A percentile compares a stretch with the other conserved stretches of the same genome.
phyloP scores from a whole-genome alignment of 2,888 invertebrate species.

The Hirtodrosophila alboralis region DNA sequence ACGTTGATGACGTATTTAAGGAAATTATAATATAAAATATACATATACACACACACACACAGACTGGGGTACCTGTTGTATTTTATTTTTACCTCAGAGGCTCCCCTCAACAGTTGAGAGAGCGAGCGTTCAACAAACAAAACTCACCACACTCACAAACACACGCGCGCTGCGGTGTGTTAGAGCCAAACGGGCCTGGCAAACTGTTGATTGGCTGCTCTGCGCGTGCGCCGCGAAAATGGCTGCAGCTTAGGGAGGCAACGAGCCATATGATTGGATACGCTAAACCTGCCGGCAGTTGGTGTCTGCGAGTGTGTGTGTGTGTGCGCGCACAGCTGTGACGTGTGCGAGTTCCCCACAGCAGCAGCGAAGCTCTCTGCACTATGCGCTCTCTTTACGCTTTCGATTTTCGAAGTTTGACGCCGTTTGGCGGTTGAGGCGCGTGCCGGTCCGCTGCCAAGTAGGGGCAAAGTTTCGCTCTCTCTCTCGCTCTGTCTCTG shows the following conservation, averaged over 20 bases:
- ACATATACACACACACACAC: slow-evolving; percentile 10
- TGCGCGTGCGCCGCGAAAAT: slow-evolving; percentile 84
- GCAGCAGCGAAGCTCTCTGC: slow-evolving; percentile 16
- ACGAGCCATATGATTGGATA: slow-evolving; percentile 78
- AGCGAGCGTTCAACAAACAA: slow-evolving; percentile 20
- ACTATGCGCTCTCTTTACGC: slow-evolving; percentile 30
- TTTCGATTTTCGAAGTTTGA: slow-evolving; percentile 63
- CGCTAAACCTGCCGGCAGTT: slow-evolving; percentile 47
- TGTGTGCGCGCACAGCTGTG: slow-evolving; percentile 33
- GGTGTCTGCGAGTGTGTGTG: slow-evolving; percentile 1
- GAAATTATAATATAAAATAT: slow-evolving; percentile 71
- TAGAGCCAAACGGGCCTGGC: slow-evolving; percentile 69
- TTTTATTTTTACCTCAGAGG: slow-evolving; percentile 68
- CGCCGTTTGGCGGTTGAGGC: slow-evolving; percentile 53
- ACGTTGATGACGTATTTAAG: slow-evolving; percentile 75
- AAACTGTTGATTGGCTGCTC: slow-evolving; percentile 83
- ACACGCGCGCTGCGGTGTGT: slow-evolving; percentile 5
- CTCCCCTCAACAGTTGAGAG: slow-evolving; percentile 32
- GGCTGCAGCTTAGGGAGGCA: slow-evolving; percentile 83
- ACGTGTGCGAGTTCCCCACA: slow-evolving; percentile 64
- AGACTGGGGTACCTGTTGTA: slow-evolving; percentile 75
- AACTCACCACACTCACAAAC: slow-evolving; percentile 44
- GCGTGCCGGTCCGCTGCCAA: slow-evolving; percentile 65
- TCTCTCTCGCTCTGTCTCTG: slow-evolving; percentile 10
- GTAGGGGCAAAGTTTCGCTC: slow-evolving; percentile 60